These are phyloP conservation scores for Mustela lutreola DNA, from an alignment of 2,113 vertebrate species.

Conservation along the genomic window DNA sequence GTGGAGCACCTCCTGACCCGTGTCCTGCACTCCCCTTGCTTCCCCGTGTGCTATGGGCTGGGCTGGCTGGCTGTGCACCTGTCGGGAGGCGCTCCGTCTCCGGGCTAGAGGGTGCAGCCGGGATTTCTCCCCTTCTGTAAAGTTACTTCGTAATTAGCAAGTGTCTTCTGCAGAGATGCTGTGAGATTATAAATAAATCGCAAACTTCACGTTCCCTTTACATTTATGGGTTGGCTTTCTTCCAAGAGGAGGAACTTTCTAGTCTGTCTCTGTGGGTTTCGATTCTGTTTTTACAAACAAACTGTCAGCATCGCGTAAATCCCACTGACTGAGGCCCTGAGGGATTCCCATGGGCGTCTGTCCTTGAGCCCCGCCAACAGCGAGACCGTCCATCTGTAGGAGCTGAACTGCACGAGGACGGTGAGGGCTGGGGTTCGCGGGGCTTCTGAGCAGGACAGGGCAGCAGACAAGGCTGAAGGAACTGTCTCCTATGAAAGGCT, in stretches of 20 bases:
- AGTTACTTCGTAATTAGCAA: background rate
- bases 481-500: background rate
- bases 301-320: background rate
- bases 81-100: too few species aligned
- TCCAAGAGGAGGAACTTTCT: background rate
- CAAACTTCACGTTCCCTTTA: background rate
- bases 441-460: background rate
- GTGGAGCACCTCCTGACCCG: too few species aligned
- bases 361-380: background rate
- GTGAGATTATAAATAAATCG: background rate
- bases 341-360: background rate
- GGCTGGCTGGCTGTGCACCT: too few species aligned
- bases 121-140: background rate
- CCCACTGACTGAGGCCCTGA: rapidly evolving
- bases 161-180: background rate
- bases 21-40: too few species aligned
- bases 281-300: background rate
- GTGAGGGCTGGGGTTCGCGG: background rate
- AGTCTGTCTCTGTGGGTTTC: background rate
- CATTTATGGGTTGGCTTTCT: background rate
- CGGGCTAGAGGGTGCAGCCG: too few species aligned
- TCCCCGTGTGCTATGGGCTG: rapidly evolving
- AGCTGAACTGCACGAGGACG: background rate
- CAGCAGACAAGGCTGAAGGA: background rate
- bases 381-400: background rate